Conservation (phyloP, 2,888 invertebrate species). For the Synergus itoensis region DNA sequence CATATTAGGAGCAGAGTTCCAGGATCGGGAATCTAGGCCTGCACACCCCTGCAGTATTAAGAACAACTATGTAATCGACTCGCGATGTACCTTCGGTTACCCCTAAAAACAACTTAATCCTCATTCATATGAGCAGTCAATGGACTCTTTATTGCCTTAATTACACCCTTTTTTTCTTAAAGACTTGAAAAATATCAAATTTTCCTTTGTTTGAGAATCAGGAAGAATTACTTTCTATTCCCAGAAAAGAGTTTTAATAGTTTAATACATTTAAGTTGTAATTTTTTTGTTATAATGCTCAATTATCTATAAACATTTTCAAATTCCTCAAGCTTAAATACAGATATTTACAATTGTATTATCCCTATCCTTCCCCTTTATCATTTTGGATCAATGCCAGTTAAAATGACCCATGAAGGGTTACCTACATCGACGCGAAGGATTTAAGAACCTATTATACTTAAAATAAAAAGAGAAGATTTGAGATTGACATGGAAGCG, state of each 20-base stretch:
- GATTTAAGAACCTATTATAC: conserved; percentile 11
- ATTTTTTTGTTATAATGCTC: too few species aligned
- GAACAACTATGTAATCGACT: conserved; percentile 51
- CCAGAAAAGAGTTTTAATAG: too few species aligned
- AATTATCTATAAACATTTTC: not conserved
- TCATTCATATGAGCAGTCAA: conserved; percentile 37
- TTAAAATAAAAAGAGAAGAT: conserved; percentile 49
- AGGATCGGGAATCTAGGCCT: conserved; percentile 63
- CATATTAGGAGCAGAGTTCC: conserved; percentile 65
- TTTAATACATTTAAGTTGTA: too few species aligned
- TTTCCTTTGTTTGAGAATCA: not conserved
- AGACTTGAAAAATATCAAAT: not conserved
- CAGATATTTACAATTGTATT: not conserved
- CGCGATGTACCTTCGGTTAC: conserved; percentile 40
- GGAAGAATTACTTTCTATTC: not conserved
- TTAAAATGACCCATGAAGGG: conserved; percentile 27
- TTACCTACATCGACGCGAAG: conserved; percentile 34
- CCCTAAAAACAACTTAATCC: conserved; percentile 41
- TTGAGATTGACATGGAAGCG: conserved; percentile 58
- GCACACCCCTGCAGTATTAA: conserved; percentile 50
- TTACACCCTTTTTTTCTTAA: not conserved
- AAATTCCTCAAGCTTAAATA: not conserved
- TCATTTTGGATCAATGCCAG: not conserved
- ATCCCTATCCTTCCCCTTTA: not conserved
- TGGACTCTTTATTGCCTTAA: conserved; percentile 14